A percentile compares a stretch with the other conserved stretches of the same genome.
phyloP scores from a whole-genome alignment of 2,797 vertebrate species.

The Centropyge bicolor region DNA sequence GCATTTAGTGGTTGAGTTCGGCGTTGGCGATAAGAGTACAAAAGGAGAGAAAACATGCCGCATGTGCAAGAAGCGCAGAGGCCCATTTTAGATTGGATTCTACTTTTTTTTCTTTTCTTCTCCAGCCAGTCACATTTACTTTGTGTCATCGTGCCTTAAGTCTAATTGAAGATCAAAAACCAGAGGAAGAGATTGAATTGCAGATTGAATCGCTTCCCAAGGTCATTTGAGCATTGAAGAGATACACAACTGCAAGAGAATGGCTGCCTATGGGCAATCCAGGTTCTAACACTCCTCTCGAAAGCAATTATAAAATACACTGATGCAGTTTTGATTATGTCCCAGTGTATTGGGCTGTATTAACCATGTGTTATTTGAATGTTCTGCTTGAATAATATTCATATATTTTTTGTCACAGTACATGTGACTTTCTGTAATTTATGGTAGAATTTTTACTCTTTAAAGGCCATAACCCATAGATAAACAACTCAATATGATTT shows the following conservation, averaged over 20 bases:
- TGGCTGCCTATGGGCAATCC: conserved; percentile 24
- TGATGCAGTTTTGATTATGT: conserved; percentile 48
- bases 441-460: conserved; percentile 19
- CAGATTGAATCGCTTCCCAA: conserved; percentile 81
- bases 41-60: conserved; percentile 31
- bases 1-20: conserved; percentile 35
- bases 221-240: conserved; percentile 73
- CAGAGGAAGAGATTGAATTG: conserved; percentile 69
- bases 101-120: conserved; percentile 32
- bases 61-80: conserved; percentile 12
- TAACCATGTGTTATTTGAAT: conserved; percentile 44
- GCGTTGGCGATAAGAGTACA: conserved; percentile 27
- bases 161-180: conserved; percentile 75
- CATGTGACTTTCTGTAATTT: conserved; percentile 20
- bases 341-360: conserved; percentile 30
- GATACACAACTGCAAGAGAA: conserved; percentile 46
- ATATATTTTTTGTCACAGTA: background rate
- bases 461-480: conserved; percentile 10
- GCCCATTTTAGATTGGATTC: conserved; percentile 64
- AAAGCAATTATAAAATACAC: conserved; percentile 55
- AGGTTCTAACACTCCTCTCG: conserved; percentile 27
- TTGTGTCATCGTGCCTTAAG: conserved; percentile 71
- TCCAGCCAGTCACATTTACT: conserved; percentile 72
- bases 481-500: conserved; percentile 13
- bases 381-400: conserved; percentile 26